A percentile compares a stretch with the other conserved stretches of the same genome.
phyloP scores from a whole-genome alignment of 2,113 vertebrate species.

The Eulemur macaco region DNA sequence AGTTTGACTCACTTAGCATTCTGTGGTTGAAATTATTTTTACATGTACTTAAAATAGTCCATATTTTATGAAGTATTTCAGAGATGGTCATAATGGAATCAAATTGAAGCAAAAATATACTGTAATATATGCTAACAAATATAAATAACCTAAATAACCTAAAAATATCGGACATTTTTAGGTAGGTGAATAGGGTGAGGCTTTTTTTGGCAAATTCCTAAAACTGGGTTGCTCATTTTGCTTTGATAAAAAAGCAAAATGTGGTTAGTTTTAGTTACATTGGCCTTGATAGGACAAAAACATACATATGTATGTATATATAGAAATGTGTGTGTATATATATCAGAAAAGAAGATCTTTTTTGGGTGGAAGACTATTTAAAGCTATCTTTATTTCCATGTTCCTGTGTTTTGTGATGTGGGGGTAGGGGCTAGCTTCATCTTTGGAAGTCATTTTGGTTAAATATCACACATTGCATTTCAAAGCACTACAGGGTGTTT shows the following conservation, averaged over 20 bases:
- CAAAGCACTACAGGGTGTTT: neutral
- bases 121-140: neutral
- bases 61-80: neutral
- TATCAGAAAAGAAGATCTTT: neutral
- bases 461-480: neutral
- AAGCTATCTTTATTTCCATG: neutral
- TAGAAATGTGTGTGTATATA: neutral
- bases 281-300: neutral
- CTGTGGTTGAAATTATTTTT: slow-evolving; percentile 3
- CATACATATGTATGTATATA: neutral
- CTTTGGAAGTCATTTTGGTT: neutral
- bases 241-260: neutral
- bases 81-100: neutral
- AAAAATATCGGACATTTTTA: slow-evolving; percentile 32
- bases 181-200: neutral
- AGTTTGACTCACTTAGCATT: neutral
- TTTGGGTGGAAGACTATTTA: neutral
- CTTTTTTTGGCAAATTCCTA: slow-evolving; percentile 24
- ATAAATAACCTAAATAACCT: slow-evolving; percentile 5
- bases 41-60: neutral
- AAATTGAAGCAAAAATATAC: neutral
- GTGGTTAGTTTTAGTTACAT: slow-evolving; percentile 10
- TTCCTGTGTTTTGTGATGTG: neutral
- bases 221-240: neutral
- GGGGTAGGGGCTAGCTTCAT: neutral